Base-by-base conservation (phyloP, 2,888 invertebrate genomes). In the Cephalotes varians region DNA sequence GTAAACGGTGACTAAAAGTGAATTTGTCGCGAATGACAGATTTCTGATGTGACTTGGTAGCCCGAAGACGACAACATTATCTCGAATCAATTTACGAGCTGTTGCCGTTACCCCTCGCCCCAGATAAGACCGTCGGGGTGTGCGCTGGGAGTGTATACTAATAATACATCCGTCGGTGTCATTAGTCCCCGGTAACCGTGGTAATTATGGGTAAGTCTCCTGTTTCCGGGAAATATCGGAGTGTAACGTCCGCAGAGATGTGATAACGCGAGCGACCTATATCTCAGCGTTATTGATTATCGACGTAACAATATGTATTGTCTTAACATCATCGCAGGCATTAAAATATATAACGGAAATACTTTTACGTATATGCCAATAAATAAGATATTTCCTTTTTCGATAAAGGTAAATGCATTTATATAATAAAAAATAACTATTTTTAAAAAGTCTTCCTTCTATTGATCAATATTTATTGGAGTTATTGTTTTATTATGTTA, bases 1-100 rank as follows among this genome's bases (percentile, higher is more conserved):
- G 85, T 84, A 86, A 85, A 85, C 82, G 79, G 74, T 69, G 84
- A 86, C 76, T 88, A 83, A 80, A 76, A 85, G 60, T 73, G 64
- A 89, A 90, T 88, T 88, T 86, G 64, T 73, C 79, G 65, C 82
- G 69, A 80, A 80, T 60, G 47, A 58, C 47, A 77, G 79, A 79
- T 79, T 81, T 79, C 67, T 21, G 12, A 34, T 25, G 47, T 37
- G 49, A 67, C 40, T 77, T 15, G 25, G 62, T 40, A 37, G 15
- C 58, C n/a, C 60, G 37, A 79, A 79, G 60, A 67, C 67, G 49
- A 65, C 67, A 56, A 49, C 67, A 62, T 65, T 34, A 74, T 60
- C 62, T 62, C 47, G 73, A 84, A 81, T 82, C 73, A 83, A 77
- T 86, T 86, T 80, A 71, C 73, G 64, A 80, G 58, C 47, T 58